Conservation (phyloP, 2,113 vertebrate species). For the Leptobrachium ailaonicum region DNA sequence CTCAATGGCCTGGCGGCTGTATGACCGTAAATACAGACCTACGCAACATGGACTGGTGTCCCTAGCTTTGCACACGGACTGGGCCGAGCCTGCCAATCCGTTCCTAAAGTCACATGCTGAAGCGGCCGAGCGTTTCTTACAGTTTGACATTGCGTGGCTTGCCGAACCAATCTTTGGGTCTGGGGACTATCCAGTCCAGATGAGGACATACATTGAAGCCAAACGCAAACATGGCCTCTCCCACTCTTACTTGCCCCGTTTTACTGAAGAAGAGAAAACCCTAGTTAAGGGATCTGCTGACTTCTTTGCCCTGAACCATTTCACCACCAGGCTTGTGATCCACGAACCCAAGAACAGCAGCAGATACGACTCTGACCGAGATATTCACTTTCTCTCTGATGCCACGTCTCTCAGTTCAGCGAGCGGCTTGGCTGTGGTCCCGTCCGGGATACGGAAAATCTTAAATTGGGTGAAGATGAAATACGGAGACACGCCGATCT, state of each 20-base stretch:
- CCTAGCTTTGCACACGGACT: slow-evolving; percentile 86
- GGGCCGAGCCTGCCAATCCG: slow-evolving; percentile 89
- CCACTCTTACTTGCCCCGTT: slow-evolving; percentile 67
- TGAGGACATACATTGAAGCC: slow-evolving; percentile 71
- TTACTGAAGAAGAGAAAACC: slow-evolving; percentile 71
- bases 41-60: slow-evolving; percentile 75
- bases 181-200: slow-evolving; percentile 74
- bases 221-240: slow-evolving; percentile 65
- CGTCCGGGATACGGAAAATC: slow-evolving; percentile 80
- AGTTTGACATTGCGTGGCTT: slow-evolving; percentile 89
- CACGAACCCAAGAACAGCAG: slow-evolving; percentile 60
- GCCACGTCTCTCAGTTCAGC: slow-evolving; percentile 78
- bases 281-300: slow-evolving; percentile 80
- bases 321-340: slow-evolving; percentile 86
- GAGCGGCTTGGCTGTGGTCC: slow-evolving; percentile 75
- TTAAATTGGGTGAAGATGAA: slow-evolving; percentile 80
- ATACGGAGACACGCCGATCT: slow-evolving; percentile 77
- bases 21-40: slow-evolving; percentile 66
- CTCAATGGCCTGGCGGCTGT: slow-evolving; percentile 79
- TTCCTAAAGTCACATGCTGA: slow-evolving; percentile 71
- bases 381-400: slow-evolving; percentile 76
- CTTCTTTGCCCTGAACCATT: slow-evolving; percentile 90
- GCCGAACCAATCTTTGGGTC: slow-evolving; percentile 82
- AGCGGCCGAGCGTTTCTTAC: slow-evolving; percentile 81
- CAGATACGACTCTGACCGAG: slow-evolving; percentile 66